phyloP scores from a whole-genome alignment of 53 echinoderm and acorn worm species.

The Astropecten irregularis region DNA sequence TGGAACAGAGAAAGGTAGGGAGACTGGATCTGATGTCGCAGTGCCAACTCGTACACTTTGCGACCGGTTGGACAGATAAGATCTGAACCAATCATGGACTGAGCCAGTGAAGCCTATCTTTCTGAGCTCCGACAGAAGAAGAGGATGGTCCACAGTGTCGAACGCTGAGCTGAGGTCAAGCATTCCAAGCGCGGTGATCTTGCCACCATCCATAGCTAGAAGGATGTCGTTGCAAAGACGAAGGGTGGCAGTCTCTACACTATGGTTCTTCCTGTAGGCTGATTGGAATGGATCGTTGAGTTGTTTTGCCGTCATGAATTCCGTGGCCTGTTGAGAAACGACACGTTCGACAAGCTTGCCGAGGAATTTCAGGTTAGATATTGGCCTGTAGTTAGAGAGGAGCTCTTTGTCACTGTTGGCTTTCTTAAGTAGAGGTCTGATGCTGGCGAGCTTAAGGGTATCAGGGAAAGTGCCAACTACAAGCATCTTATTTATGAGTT shows the following conservation, averaged over 20 bases:
- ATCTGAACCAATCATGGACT: not conserved
- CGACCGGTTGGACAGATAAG: slow-evolving; percentile 54
- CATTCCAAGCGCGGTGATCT: slow-evolving; percentile 25
- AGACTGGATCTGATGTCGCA: slow-evolving; percentile 19
- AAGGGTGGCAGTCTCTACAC: slow-evolving; percentile 47
- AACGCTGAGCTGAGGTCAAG: slow-evolving; percentile 45
- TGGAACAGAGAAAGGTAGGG: slow-evolving; percentile 39
- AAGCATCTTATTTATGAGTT: too few relatives aligned
- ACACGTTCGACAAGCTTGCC: too few relatives aligned
- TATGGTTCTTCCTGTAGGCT: slow-evolving; percentile 37
- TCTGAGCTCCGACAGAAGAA: slow-evolving; percentile 15
- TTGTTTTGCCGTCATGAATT: too few relatives aligned
- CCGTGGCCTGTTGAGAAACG: too few relatives aligned
- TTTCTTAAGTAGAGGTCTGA: too few relatives aligned
- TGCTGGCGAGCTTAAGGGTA: too few relatives aligned
- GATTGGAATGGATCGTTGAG: slow-evolving; percentile 50
- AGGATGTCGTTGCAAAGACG: slow-evolving; percentile 54
- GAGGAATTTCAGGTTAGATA: too few relatives aligned
- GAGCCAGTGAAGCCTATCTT: slow-evolving; percentile 10
- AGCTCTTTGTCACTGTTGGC: too few relatives aligned
- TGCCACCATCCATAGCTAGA: slow-evolving; percentile 41
- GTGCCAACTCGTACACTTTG: slow-evolving; percentile 30
- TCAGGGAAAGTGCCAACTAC: too few relatives aligned
- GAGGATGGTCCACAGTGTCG: slow-evolving; percentile 52
- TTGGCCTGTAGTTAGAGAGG: too few relatives aligned